Percentiles rank a stretch among this genome's conserved stretches.
These are phyloP conservation scores for Pangasius larnaudii DNA, from an alignment of 2,797 vertebrate species.

Conservation along the genomic window DNA sequence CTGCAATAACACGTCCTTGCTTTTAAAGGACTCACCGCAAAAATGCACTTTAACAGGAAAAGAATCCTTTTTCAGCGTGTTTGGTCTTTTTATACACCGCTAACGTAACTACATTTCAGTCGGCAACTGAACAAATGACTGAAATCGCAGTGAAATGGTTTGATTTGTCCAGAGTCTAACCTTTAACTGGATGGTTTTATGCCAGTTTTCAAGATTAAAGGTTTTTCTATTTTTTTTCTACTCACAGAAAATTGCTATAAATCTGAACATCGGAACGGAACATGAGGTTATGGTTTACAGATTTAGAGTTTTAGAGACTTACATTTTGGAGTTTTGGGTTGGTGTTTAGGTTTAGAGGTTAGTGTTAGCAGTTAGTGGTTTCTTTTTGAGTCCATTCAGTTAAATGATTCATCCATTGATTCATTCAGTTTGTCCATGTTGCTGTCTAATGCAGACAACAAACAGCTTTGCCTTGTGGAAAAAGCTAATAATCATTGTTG, in stretches of 20 bases:
- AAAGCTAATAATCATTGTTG: not conserved
- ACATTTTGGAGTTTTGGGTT: not conserved
- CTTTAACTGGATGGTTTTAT: not conserved
- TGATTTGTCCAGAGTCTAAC: not conserved
- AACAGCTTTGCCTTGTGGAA: not conserved
- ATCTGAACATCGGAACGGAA: not conserved
- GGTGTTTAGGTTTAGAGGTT: not conserved
- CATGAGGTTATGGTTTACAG: not conserved
- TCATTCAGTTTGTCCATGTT: not conserved
- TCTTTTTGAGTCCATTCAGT: not conserved
- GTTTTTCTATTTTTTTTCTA: not conserved
- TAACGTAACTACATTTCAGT: not conserved
- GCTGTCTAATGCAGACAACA: not conserved
- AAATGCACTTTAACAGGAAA: not conserved
- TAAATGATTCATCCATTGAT: not conserved
- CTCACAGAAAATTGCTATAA: not conserved
- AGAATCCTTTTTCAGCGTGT: not conserved
- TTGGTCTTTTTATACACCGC: not conserved
- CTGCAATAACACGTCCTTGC: conserved; percentile 11
- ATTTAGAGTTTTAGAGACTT: no score
- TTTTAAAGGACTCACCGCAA: not conserved
- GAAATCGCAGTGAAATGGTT: not conserved
- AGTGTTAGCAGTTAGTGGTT: not conserved
- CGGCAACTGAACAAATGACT: not conserved
- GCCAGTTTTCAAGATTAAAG: not conserved